A percentile compares a stretch with the other conserved stretches of the same genome.
phyloP scores from a whole-genome alignment of 2,888 invertebrate species.

The Mesorhabditis sp. region DNA sequence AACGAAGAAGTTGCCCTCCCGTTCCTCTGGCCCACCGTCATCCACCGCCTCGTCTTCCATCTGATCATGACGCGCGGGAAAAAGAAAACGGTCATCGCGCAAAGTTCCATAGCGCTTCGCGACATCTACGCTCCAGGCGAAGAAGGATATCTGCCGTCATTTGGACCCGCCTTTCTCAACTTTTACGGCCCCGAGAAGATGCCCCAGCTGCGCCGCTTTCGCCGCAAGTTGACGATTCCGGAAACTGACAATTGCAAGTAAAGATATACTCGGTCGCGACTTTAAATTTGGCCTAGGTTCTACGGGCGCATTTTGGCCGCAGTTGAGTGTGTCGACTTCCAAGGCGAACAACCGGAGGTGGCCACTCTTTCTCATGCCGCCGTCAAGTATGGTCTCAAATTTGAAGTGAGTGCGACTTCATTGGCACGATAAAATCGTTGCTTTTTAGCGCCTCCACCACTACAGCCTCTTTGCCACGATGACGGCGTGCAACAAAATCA shows the following conservation, averaged over 20 bases:
- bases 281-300: conserved; percentile 20
- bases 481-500: conserved; percentile 43
- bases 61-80: conserved; percentile 27
- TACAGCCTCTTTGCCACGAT: conserved; percentile 41
- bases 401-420: conserved; percentile 14
- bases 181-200: conserved; percentile 42
- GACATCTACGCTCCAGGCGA: conserved; percentile 43
- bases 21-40: conserved; percentile 47
- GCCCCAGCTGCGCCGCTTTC: conserved; percentile 24
- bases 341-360: conserved; percentile 25
- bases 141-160: conserved; percentile 42
- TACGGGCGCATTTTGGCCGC: conserved; percentile 38
- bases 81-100: conserved; percentile 20
- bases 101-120: conserved; percentile 24
- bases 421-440: background rate
- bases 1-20: conserved; percentile 44
- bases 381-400: conserved; percentile 24
- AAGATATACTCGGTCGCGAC: background rate
- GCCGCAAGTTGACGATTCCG: conserved; percentile 16
- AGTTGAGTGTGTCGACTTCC: conserved; percentile 35
- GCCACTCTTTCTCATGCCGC: conserved; percentile 22
- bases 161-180: conserved; percentile 45
- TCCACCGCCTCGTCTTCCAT: conserved; percentile 36
- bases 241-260: conserved; percentile 28
- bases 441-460: conserved; percentile 17